Evolutionary conservation across 2,797 vertebrate genomes (phyloP), one percentile per base, ranked within the genome.

Genomic region (Chloroceryle amazona): DNA sequence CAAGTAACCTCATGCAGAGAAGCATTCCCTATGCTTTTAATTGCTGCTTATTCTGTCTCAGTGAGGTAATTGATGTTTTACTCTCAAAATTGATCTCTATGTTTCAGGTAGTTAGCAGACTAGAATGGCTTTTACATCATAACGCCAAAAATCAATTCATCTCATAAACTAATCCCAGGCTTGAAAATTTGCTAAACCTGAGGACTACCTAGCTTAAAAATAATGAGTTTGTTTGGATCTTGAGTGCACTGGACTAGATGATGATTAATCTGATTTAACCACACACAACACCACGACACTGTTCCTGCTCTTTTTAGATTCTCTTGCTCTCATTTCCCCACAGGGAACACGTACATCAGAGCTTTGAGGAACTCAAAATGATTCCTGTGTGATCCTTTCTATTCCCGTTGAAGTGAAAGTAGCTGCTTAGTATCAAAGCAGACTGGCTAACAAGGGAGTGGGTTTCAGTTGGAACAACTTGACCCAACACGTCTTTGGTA

Each of bases 21-120:
- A 92, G 61, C 42, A 67, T 87, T 91, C 58, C 61, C 71, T 89
- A 31, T 57, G 55, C 67, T 95, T 89, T 92, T 92, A 96, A 96
- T 89, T 95, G 94, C 94, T 91, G 79, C 87, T 92, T 90, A 85
- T 92, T 70, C 81, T 94, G 72, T 91, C 92, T 95, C 84, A 15
- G 54, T 86, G 91, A 88, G 63, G 75, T 96, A 92, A 96, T 95
- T 93, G 91, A 96, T 92, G 87, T 92, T 96, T 94, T 83, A 89
- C 79, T 94, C 89, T 86, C 80, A 54, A 9, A 96, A 96, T 96
- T 92, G 95, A 95, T 96, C 79, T 74, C 5, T 0, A 26, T 62
- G 81, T 90, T 96, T 83, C 87, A 88, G 54, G 89, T 89, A 90
- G 91, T 91, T 97, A 91, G 86, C 90, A 94, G 86, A 16, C 67